Percentiles rank a stretch among this genome's conserved stretches.
Evolutionary conservation across 2,113 vertebrate species (phyloP).

Genomic region (Apteryx mantelli): DNA sequence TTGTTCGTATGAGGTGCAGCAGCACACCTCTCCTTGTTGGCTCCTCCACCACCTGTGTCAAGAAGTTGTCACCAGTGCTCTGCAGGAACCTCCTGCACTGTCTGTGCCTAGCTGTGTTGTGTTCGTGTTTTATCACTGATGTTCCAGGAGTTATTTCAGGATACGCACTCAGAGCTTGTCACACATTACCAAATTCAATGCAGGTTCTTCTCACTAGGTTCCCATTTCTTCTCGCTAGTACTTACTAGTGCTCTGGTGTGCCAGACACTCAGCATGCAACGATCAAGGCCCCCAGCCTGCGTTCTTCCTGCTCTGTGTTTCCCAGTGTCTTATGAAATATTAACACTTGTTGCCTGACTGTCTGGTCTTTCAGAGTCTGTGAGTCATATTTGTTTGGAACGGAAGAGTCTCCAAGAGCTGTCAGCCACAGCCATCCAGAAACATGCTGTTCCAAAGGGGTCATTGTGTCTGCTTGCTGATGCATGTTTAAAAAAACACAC

Average conservation of each 20-base stretch:
- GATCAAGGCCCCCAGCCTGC: not conserved
- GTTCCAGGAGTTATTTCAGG: not conserved
- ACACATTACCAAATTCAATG: not conserved
- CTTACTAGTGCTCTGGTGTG: not conserved
- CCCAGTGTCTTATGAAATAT: not conserved
- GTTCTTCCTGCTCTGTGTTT: not conserved
- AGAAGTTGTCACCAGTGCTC: too few relatives aligned
- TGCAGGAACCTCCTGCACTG: too few relatives aligned
- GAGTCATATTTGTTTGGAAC: not conserved
- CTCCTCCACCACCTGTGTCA: too few relatives aligned
- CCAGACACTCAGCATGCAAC: not conserved
- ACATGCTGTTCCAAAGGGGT: not conserved
- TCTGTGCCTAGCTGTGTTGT: too few relatives aligned
- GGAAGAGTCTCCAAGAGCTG: not conserved
- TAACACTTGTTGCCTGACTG: not conserved
- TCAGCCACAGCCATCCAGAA: not conserved
- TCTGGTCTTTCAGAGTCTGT: not conserved
- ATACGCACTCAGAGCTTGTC: not conserved
- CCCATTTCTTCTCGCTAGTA: not conserved
- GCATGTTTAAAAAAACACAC: not conserved
- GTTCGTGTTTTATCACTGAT: not conserved
- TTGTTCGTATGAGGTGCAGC: too few relatives aligned
- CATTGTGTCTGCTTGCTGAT: not conserved
- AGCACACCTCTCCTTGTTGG: too few relatives aligned
- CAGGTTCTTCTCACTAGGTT: not conserved